These are phyloP conservation scores for Calidris pugnax DNA, from an alignment of 2,113 vertebrate species.

Conservation along the genomic window DNA sequence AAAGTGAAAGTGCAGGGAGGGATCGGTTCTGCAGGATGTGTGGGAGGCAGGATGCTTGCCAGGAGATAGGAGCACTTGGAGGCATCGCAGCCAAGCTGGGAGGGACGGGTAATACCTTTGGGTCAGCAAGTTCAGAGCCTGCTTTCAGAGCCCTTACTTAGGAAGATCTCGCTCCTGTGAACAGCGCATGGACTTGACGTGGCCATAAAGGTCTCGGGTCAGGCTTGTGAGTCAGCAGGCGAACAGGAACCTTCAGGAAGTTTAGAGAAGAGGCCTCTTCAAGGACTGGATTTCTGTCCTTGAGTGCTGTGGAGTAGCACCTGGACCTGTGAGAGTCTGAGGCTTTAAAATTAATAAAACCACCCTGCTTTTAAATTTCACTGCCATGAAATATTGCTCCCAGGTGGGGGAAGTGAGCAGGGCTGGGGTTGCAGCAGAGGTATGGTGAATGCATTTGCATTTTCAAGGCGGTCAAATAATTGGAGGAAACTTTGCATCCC, in stretches of 20 bases:
- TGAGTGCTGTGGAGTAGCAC: background rate
- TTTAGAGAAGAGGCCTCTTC: background rate
- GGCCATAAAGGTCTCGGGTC: background rate
- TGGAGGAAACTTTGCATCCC: constrained; percentile 6
- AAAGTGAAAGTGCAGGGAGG: background rate
- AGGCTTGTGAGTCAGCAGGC: background rate
- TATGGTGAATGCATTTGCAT: background rate
- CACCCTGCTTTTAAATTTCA: background rate
- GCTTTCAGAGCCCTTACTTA: background rate
- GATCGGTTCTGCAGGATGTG: background rate
- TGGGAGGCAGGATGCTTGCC: background rate
- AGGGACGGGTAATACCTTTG: background rate
- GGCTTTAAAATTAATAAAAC: constrained; percentile 39
- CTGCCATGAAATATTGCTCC: constrained; percentile 29
- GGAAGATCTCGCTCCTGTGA: background rate
- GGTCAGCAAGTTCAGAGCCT: constrained; percentile 17
- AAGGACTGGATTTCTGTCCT: background rate
- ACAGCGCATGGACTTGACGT: background rate
- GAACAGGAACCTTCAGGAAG: background rate
- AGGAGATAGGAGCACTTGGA: background rate
- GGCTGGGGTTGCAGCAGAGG: background rate
- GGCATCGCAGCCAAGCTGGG: fast-evolving
- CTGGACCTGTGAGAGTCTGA: background rate
- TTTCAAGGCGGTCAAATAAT: background rate
- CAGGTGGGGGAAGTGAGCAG: background rate